phyloP scores from a whole-genome alignment of 2,797 vertebrate species.

The Taenioides sp. region DNA sequence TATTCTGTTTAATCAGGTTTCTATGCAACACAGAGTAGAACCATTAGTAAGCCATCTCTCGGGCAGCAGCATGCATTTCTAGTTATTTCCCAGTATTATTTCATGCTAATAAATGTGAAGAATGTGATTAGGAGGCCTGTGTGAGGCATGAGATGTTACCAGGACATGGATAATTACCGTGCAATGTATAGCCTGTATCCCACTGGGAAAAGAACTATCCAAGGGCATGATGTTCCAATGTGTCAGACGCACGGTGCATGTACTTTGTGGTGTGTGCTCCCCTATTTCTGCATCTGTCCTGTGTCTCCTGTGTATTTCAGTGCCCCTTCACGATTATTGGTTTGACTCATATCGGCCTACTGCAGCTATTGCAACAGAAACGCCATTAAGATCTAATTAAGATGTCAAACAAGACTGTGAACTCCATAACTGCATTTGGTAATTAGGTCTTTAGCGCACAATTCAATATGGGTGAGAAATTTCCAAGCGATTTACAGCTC shows the following conservation, averaged over 20 bases:
- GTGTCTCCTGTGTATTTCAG: slow-evolving; percentile 15
- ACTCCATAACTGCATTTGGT: slow-evolving; percentile 68
- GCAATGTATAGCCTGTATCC: slow-evolving; percentile 36
- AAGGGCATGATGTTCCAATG: slow-evolving; percentile 16
- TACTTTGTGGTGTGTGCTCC: slow-evolving; percentile 6
- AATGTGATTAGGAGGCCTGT: slow-evolving; percentile 60
- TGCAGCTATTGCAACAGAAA: slow-evolving; percentile 66
- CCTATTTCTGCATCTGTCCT: slow-evolving; percentile 29
- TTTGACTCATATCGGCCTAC: slow-evolving; percentile 45
- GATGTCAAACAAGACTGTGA: slow-evolving; percentile 75
- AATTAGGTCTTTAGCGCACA: slow-evolving; percentile 72
- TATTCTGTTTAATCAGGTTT: slow-evolving; percentile 59
- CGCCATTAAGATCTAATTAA: slow-evolving; percentile 85
- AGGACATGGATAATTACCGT: slow-evolving; percentile 60
- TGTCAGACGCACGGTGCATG: slow-evolving; percentile 19
- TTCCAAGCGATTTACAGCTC: slow-evolving; percentile 50
- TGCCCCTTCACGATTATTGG: slow-evolving; percentile 27
- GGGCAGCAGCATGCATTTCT: slow-evolving; percentile 31
- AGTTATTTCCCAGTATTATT: slow-evolving; percentile 52
- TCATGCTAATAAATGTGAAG: slow-evolving; percentile 63
- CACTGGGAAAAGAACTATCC: slow-evolving; percentile 30
- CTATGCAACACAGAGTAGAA: slow-evolving; percentile 44
- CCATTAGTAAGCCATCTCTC: slow-evolving; percentile 52
- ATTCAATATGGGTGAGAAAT: slow-evolving; percentile 63
- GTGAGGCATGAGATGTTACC: slow-evolving; percentile 43